These are phyloP conservation scores for Gobio gobio DNA, from an alignment of 2,113 vertebrate species.

Conservation along the genomic window DNA sequence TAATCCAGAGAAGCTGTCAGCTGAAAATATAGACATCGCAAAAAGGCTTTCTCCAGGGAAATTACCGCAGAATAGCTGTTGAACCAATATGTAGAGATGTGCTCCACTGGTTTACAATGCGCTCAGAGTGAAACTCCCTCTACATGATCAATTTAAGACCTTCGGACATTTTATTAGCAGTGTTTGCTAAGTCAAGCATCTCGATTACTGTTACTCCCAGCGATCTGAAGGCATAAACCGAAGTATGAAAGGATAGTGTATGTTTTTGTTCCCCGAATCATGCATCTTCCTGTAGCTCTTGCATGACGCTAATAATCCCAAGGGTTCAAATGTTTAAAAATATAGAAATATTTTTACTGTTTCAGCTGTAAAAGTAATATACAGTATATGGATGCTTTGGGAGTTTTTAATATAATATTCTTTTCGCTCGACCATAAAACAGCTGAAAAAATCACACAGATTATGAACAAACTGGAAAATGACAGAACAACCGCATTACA, in stretches of 20 bases:
- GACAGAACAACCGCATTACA: neutral
- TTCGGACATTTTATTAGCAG: neutral
- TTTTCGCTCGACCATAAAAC: too few species aligned
- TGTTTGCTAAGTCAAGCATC: constrained; percentile 19
- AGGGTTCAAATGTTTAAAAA: too few species aligned
- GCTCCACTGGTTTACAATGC: neutral
- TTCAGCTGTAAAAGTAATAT: too few species aligned
- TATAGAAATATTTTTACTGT: too few species aligned
- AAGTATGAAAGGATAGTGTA: neutral
- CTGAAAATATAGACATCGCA: constrained; percentile 44
- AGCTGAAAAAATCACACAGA: too few species aligned
- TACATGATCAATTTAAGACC: constrained; percentile 32
- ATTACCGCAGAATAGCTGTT: constrained; percentile 12
- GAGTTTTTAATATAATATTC: too few species aligned
- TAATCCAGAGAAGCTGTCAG: constrained; percentile 30
- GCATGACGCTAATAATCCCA: too few species aligned
- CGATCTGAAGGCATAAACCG: neutral
- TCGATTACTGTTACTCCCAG: neutral
- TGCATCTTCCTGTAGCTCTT: too few species aligned
- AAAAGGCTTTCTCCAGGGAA: constrained; percentile 45
- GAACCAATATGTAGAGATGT: constrained; percentile 37
- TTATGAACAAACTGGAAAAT: neutral
- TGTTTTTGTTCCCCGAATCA: neutral
- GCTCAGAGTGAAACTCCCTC: constrained; percentile 5
- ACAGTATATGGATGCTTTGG: too few species aligned